Evolutionary conservation across 2,797 vertebrate genomes (phyloP), one percentile per base, ranked within the genome.

Genomic region (Leptoclinus maculatus): DNA sequence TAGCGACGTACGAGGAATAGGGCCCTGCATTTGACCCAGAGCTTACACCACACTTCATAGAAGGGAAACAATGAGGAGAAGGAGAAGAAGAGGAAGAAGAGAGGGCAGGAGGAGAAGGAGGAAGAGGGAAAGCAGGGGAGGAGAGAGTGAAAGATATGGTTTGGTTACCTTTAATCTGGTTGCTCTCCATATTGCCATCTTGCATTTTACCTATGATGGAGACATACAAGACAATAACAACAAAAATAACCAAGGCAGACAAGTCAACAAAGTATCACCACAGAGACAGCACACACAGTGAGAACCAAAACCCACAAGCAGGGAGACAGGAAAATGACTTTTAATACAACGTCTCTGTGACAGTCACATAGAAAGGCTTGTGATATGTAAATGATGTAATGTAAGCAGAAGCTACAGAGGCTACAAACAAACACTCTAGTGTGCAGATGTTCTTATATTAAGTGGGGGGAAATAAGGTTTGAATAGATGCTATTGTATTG

Each of bases 151-250:
- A 92, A 87, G 92, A 84, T 80, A 95, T 96, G 96, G 82, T 94
- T 94, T 89, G 88, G 95, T 99, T 99, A 99, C 98, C 98, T 99
- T 99, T 99, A 95, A 97, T 99, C 96, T 99, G 98, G 97, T 96
- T 98, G 98, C 95, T 95, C 96, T 99, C 98, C 97, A 97, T 96
- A 99, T 97, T 98, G 91, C 97, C 98, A 97, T 99, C 98, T 96
- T 99, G 98, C 97, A 99, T 99, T 97, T 99, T 99, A 97, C 98
- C 98, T 99, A 99, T 86, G 95, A 97, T 97, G 97, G 94, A 97
- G 96, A 97, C 97, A 97, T 96, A 96, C 94, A 95, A 96, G 96
- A 99, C 96, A 98, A 94, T 96, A 97, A 97, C 93, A 88, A 98
- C 97, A 96, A 93, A 95, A 95, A 95, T 91, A 95, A 95, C 92